Percentiles rank a stretch among this genome's conserved stretches.
Evolutionary conservation across 2,888 invertebrate genomes (phyloP).

Genomic region (Coenonympha arcania): DNA sequence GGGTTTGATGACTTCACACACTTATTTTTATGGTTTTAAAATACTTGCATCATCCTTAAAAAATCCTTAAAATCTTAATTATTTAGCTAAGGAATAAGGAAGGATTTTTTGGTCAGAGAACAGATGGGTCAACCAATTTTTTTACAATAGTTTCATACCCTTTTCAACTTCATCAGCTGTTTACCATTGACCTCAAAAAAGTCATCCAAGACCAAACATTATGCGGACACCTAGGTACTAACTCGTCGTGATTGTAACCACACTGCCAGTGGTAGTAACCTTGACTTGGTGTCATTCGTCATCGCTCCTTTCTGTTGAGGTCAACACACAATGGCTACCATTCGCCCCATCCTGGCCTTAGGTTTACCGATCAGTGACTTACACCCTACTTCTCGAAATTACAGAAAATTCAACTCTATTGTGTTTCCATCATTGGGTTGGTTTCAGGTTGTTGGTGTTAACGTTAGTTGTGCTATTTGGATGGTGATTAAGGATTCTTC

Average conservation of each 20-base stretch:
- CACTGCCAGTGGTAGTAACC: constrained; percentile 44
- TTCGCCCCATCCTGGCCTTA: constrained; percentile 59
- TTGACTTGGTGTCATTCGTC: constrained; percentile 58
- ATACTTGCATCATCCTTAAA: too few species aligned
- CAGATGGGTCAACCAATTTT: too few species aligned
- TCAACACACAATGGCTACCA: constrained; percentile 55
- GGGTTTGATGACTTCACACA: too few species aligned
- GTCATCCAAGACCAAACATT: background rate
- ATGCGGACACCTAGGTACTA: constrained; percentile 30
- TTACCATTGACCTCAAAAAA: background rate
- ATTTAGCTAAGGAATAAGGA: too few species aligned
- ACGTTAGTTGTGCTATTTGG: constrained; percentile 36
- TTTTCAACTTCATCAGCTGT: too few species aligned
- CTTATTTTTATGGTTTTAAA: too few species aligned
- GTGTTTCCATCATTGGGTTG: background rate
- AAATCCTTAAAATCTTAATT: too few species aligned
- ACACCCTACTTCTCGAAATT: constrained; percentile 21
- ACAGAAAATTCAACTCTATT: constrained; percentile 29
- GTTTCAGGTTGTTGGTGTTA: constrained; percentile 13
- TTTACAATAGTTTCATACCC: too few species aligned
- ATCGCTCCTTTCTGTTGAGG: constrained; percentile 64
- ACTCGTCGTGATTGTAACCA: constrained; percentile 40
- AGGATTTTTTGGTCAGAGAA: too few species aligned
- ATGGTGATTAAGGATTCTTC: constrained; percentile 48
- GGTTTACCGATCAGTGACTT: constrained; percentile 24